Percentiles rank a stretch among this genome's conserved stretches.
Conservation (phyloP, 2,797 vertebrate species). For the Delichon dasypus region DNA sequence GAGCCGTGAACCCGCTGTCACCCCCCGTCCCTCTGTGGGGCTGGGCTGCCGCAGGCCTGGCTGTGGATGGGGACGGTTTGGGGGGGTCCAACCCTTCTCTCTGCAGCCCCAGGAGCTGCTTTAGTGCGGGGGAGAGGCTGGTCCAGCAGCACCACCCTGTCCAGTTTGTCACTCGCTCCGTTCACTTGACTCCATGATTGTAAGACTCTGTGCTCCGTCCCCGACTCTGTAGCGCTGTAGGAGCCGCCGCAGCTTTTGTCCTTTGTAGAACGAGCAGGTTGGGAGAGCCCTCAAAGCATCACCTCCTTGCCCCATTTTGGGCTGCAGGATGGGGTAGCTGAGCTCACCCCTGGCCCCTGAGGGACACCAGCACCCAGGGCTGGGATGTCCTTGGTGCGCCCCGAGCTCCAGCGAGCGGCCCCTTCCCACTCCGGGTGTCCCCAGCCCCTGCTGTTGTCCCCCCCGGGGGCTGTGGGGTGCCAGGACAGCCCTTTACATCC, state of each 20-base stretch:
- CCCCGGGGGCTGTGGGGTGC: background rate
- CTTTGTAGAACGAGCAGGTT: background rate
- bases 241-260: background rate
- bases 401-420: background rate
- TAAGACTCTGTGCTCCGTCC: constrained; percentile 34
- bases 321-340: background rate
- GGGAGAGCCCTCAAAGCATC: background rate
- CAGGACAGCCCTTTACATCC: background rate
- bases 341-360: background rate
- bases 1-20: background rate
- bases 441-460: background rate
- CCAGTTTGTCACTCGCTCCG: constrained; percentile 1
- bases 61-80: background rate
- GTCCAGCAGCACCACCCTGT: background rate
- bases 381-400: fast-evolving
- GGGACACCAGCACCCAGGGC: background rate
- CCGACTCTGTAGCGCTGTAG: background rate
- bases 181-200: constrained; percentile 17
- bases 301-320: background rate
- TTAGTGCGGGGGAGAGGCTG: background rate
- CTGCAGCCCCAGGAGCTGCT: background rate
- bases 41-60: background rate
- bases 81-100: background rate
- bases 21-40: background rate
- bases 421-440: background rate